Evolutionary conservation across 2,113 vertebrate genomes (phyloP), one percentile per base, ranked within the genome.

Genomic region (Progne subis): DNA sequence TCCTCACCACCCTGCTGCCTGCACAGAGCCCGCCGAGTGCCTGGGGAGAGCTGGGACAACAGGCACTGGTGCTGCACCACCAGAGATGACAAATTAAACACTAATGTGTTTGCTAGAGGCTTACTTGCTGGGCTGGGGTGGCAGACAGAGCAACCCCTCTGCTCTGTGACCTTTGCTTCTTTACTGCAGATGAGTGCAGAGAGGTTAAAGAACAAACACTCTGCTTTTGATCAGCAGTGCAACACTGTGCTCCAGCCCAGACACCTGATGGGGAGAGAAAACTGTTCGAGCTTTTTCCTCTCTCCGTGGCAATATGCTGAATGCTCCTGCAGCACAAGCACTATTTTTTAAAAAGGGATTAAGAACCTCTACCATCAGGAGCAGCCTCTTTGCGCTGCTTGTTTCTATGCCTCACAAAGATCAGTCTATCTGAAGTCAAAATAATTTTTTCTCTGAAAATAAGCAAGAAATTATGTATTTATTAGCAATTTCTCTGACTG

Each of bases 91-190:
- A 97, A 94, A 96, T 94, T 56, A 92, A 96, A 83, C 69, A 53
- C 85, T 87, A 67, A 94, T 86, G 86, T 92, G 90, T 96, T 97
- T 97, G 90, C 76, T 96, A 20, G 85, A 75, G 80, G 77, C 80
- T 97, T 90, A 92, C 83, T 55, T 80, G 65, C 79, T 60, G 87
- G 70, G 70, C 64, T 92, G 50, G 69, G 52, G 49, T 67, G 60
- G 79, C 61, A 95, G 61, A 86, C 81, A 86, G 43, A 18, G 77
- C 49, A 87, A 92, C 70, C 65, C 34, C 67, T 92, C 50, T 70
- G 71, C 82, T 83, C 80, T 43, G 14, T 88, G 93, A 90, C 95
- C 83, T 92, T 93, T 91, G 76, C 41, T 83, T 90, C 60, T 84
- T 89, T 69, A 55, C 56, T 56, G 47, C n/a, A 52, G 32, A 7